Evolutionary conservation across 2,888 invertebrate genomes (phyloP), one percentile per base, ranked within the genome.

Genomic region (Catocala fraxini): DNA sequence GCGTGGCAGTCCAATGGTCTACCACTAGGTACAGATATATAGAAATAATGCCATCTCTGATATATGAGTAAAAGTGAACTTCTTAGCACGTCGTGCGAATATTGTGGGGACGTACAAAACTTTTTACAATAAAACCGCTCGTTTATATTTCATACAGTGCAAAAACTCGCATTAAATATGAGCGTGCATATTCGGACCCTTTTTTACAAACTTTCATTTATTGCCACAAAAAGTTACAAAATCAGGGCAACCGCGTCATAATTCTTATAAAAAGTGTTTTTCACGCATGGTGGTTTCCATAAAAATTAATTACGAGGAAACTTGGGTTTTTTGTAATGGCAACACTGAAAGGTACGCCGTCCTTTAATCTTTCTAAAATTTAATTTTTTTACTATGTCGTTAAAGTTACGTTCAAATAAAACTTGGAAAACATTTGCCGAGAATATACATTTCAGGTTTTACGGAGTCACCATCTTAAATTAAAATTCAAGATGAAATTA

Each of bases 91-190:
- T 48, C 69, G 53, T 55, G 49, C 41, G 55, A 58, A 59, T 55
- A 46, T 53, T 51, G 51, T 59, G 7, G n/a, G 47, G 51, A 12
- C 59, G 54, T 63, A 51, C 59, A 65, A 76, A 39, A 67, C 51
- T 69, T 77, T 76, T 75, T 66, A 65, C 46, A 74, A 65, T 65
- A 71, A 67, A 75, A 69, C 65, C 63, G 56, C 72, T 59, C 69
- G 59, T 74, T 74, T 77, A 77, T 77, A 75, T 75, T 77, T 71
- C 67, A 63, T 71, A 58, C 64, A 71, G 66, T 65, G 75, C 69
- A 74, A 77, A 77, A 75, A 75, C 68, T 71, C 69, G 59, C 64
- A 77, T 74, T 73, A 65, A 71, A 69, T 63, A 71, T 49, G 51
- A 33, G 45, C 64, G 53, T 73, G 63, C 68, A 76, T 71, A 75